Base-by-base conservation (phyloP, 1,140 invertebrate genomes). In the Lucilia sericata region DNA sequence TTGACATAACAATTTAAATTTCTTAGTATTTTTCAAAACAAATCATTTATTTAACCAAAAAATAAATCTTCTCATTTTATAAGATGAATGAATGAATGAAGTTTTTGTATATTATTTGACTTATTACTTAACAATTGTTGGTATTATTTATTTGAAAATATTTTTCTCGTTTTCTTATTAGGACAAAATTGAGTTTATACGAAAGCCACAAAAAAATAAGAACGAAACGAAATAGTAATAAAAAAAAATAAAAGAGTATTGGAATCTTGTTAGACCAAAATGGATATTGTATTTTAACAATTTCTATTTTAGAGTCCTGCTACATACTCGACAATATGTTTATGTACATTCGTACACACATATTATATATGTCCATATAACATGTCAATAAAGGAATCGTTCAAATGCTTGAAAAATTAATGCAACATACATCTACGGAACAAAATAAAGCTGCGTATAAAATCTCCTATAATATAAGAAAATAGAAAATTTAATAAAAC, bases 91-190 rank as follows among this genome's bases (percentile, higher is more conserved):
- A n/a, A n/a, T n/a, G n/a, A 70, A 70, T 70, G 60, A 70, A 19
- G 21, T 70, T 70, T 70, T 70, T 70, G 19, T 70, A 25, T 70
- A 70, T 70, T 21, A 70, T 70, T 70, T 70, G 65, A 70, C 65
- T 70, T 70, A 70, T 70, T 70, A 70, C 65, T 70, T 70, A n/a
- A n/a, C 65, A 70, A 70, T 70, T 21, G 65, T 70, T 70, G 65
- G 10, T n/a, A 25, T 70, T 70, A 70, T 70, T 70, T 70, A 21
- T 70, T 70, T 70, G n/a, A 25, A 70, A 70, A 70, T 70, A 70
- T 70, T 70, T 65, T 21, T 21, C 21, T 70, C 65, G 19, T 70
- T 70, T 70, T 70, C 65, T 70, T 70, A 70, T 70, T 70, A 70
- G 65, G 25, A 70, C 21, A 70, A 70, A 70, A 70, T 70, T 70